These are phyloP conservation scores for Cephus nigrinus DNA, from an alignment of 2,888 invertebrate genomes.

Conservation along the genomic window DNA sequence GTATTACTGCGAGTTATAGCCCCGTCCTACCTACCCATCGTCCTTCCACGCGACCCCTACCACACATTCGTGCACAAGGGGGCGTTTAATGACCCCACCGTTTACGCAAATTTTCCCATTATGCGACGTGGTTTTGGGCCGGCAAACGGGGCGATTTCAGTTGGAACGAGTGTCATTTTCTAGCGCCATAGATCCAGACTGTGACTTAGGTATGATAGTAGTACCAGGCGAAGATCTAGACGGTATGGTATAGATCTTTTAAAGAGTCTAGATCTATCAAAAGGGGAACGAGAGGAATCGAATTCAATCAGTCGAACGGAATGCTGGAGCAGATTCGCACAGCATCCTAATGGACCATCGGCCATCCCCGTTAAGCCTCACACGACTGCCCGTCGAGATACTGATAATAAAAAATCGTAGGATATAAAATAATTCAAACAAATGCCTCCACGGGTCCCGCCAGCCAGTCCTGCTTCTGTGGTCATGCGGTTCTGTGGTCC, in stretches of 20 bases:
- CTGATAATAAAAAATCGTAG: slow-evolving; percentile 65
- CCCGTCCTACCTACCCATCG: slow-evolving; percentile 41
- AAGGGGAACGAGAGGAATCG: no score
- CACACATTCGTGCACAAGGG: slow-evolving; percentile 40
- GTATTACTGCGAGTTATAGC: slow-evolving; percentile 66
- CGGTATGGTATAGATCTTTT: no score
- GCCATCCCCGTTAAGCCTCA: no score
- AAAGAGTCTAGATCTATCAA: no score
- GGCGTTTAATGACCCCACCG: slow-evolving; percentile 64
- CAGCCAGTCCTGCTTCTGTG: slow-evolving; percentile 26
- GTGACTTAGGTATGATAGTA: no score
- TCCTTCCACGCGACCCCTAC: slow-evolving; percentile 29
- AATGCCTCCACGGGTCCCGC: slow-evolving; percentile 47
- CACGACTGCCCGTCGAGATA: slow-evolving; percentile 1
- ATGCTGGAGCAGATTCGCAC: no score
- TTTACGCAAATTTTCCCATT: slow-evolving; percentile 67
- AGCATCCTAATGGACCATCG: no score
- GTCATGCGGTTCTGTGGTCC: slow-evolving; percentile 11
- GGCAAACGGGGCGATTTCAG: slow-evolving; percentile 48
- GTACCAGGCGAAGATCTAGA: no score
- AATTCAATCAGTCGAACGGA: no score
- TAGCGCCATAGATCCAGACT: background rate
- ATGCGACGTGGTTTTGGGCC: slow-evolving; percentile 61
- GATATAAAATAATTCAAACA: slow-evolving; percentile 66
- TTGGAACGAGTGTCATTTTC: slow-evolving; percentile 42